Evolutionary conservation across 1,140 invertebrate species (phyloP), one percentile per base, ranked within the genome.

Genomic region (Tetranychus urticae): DNA sequence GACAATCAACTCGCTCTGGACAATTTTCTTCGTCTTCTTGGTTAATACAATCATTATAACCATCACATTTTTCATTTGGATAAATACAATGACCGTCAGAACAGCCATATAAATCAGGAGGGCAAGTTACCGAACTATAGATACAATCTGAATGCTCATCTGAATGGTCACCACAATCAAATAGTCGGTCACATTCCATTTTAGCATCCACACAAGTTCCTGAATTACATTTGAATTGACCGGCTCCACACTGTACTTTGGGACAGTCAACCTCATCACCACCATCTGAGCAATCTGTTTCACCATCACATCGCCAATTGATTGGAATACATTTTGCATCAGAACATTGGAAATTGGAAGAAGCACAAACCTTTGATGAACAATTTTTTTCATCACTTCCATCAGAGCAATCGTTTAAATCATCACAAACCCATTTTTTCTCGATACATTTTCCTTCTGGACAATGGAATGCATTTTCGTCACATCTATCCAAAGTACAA

Each of bases 361-460:
- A 70, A 2, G 77, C 76, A 71, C 82, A 85, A 0, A 83, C 78
- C 68, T 80, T 82, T 0, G 68, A 68, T 72, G 68, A 62, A 35
- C 71, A 74, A 14, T 70, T 69, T 7, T 50, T 46, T 71, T 96
- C 88, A 71, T 93, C 88, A 12, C 85, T 88, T 64, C 77, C 81
- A 72, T 93, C 88, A 33, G 86, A 87, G 68, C 88, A 93, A 70
- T 92, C 88, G 69, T 52, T n/a, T 33, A 52, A 31, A 0, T 76
- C 76, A 69, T 86, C 81, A 63, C 75, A 76, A 8, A 76, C 71
- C 39, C 77, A 69, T 1, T 72, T 66, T 0, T 72, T 61, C 0
- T 78, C 73, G 36, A 90, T 76, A 67, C 87, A 91, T 62, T 75
- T 69, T 12, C 75, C 75, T 7, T 68, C 65, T 13, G 47, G n/a